A percentile compares a stretch with the other conserved stretches of the same genome.
phyloP scores from a whole-genome alignment of 2,113 vertebrate species.

The Artemisiospiza belli region DNA sequence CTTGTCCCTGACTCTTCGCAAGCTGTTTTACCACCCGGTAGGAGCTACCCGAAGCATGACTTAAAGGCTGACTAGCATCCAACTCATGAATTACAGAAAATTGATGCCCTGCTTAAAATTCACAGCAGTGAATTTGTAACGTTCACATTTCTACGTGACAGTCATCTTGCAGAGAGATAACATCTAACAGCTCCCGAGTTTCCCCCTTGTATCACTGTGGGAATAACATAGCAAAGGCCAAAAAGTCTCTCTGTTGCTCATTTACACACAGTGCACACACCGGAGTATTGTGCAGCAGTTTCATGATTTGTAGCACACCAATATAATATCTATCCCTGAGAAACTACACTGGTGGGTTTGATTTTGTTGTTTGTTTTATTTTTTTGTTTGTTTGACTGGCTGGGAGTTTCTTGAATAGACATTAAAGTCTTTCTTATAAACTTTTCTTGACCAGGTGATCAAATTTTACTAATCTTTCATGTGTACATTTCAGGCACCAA shows the following conservation, averaged over 20 bases:
- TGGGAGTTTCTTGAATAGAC: not conserved
- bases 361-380: not conserved
- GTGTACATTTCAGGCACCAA: not conserved
- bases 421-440: not conserved
- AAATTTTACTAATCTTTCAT: not conserved
- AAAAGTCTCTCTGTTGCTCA: not conserved
- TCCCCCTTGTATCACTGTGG: not conserved
- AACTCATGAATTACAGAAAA: constrained; percentile 34
- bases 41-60: constrained; percentile 32
- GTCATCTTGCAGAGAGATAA: not conserved
- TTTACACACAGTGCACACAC: not conserved
- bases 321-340: not conserved
- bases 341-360: accelerated
- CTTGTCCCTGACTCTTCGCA: constrained; percentile 19
- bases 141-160: not conserved
- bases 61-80: constrained; percentile 25
- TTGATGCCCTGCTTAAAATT: constrained; percentile 53
- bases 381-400: not conserved
- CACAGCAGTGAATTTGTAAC: not conserved
- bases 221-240: not conserved
- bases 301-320: not conserved
- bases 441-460: not conserved
- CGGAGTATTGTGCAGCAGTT: not conserved
- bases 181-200: not conserved
- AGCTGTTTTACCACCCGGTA: constrained; percentile 33